phyloP scores from a whole-genome alignment of 2,113 vertebrate genomes.

The Sula dactylatra region DNA sequence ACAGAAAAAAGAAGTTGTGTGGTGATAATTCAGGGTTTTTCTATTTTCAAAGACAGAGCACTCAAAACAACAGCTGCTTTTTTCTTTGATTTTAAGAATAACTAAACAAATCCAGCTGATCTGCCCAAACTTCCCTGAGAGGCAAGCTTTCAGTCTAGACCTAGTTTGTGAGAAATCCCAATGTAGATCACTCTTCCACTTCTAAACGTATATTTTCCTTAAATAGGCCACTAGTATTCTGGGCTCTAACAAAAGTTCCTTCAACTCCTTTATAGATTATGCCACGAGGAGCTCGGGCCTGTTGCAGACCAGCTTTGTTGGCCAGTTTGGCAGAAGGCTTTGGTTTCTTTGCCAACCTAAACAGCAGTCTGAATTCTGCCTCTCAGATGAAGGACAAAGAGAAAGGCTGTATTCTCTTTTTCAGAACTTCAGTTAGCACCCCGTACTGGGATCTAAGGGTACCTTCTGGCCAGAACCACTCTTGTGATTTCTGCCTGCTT shows the following conservation, averaged over 20 bases:
- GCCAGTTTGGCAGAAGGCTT: conserved; percentile 17
- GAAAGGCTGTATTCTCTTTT: neutral
- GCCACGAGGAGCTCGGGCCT: neutral
- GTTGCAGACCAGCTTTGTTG: neutral
- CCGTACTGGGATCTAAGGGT: neutral
- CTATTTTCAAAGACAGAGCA: neutral
- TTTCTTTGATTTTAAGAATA: neutral
- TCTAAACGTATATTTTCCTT: conserved; percentile 35
- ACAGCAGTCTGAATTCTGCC: conserved; percentile 22
- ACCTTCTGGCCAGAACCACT: neutral
- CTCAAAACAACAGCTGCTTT: conserved; percentile 15
- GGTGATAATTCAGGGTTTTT: neutral
- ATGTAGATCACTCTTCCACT: neutral
- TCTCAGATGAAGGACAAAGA: conserved; percentile 21
- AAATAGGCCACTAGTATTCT: neutral
- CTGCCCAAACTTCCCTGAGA: neutral
- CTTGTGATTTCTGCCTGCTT: neutral
- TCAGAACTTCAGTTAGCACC: neutral
- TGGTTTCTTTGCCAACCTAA: conserved; percentile 21
- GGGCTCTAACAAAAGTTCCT: conserved; percentile 6
- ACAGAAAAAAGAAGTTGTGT: neutral
- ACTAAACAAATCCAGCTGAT: neutral
- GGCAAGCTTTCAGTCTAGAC: neutral
- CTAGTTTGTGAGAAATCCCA: neutral
- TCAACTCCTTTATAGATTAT: conserved; percentile 3